Evolutionary conservation across 2,113 vertebrate species (phyloP).

Genomic region (Aphyosemion australe): DNA sequence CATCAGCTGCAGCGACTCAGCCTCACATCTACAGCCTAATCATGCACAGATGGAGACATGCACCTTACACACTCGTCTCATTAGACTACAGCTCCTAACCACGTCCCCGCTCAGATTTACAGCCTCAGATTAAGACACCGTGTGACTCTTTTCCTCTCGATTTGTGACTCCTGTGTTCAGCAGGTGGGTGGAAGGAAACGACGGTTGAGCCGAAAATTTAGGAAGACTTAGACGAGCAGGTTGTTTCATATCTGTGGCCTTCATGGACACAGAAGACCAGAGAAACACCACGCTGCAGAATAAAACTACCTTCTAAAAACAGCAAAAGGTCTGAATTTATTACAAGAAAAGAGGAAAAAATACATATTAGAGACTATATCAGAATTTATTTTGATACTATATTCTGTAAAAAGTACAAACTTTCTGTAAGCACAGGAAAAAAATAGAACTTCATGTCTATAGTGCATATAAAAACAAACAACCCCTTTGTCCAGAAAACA

Average conservation of each 20-base stretch:
- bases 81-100: slow-evolving; percentile 1
- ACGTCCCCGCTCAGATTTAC: slow-evolving; percentile 8
- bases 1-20: not conserved
- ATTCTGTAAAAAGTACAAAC: too few species aligned
- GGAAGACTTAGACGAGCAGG: not conserved
- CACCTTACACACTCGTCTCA: slow-evolving; percentile 1
- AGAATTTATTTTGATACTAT: too few species aligned
- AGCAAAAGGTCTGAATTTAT: too few species aligned
- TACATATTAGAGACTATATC: too few species aligned
- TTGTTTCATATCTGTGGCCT: not conserved
- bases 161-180: not conserved
- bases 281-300: not conserved
- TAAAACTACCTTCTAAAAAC: too few species aligned
- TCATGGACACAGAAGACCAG: not conserved
- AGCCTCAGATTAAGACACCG: slow-evolving; percentile 13
- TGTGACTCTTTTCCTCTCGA: not conserved
- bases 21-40: not conserved
- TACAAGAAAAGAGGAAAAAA: too few species aligned
- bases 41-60: slow-evolving; percentile 15
- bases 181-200: not conserved
- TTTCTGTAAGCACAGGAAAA: too few species aligned
- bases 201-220: not conserved
- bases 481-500: too few species aligned
- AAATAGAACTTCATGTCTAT: too few species aligned
- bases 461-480: too few species aligned